Percentiles rank a stretch among this genome's conserved stretches.
Evolutionary conservation across 2,888 invertebrate species (phyloP).

Genomic region (Octonoba sinensis): DNA sequence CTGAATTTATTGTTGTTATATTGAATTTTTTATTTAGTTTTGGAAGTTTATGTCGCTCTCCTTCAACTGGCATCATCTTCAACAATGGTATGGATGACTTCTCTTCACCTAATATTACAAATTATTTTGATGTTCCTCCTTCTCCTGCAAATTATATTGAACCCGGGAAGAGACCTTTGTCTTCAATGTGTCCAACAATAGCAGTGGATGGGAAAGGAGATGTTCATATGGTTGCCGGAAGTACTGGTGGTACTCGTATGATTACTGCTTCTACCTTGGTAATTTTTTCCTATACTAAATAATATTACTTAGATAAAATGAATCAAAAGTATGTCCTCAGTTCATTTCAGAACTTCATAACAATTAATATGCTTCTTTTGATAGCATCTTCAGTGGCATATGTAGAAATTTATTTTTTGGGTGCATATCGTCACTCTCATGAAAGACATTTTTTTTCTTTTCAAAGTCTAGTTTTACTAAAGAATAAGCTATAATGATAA

Average conservation of each 20-base stretch:
- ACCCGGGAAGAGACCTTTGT: constrained; percentile 74
- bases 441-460: no score
- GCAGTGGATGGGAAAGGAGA: constrained; percentile 72
- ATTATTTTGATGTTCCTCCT: constrained; percentile 79
- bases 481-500: no score
- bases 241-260: constrained; percentile 66
- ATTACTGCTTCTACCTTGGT: constrained; percentile 60
- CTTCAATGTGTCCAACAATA: constrained; percentile 74
- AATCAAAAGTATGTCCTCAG: no score
- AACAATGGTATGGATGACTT: constrained; percentile 72
- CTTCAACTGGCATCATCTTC: constrained; percentile 69
- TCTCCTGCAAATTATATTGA: constrained; percentile 69
- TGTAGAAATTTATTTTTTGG: no score
- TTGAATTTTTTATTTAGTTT: constrained; percentile 68
- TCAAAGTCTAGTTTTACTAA: no score
- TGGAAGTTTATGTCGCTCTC: constrained; percentile 67
- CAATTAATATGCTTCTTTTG: no score
- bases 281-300: constrained; percentile 69
- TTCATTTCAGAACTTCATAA: constrained; percentile 24
- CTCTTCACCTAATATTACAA: constrained; percentile 73
- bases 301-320: constrained; percentile 71
- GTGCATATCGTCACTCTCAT: no score
- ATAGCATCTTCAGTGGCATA: no score
- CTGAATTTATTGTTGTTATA: neutral
- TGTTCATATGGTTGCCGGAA: constrained; percentile 64